Evolutionary conservation across 1,140 invertebrate species (phyloP).

Genomic region (Grapholita molesta): DNA sequence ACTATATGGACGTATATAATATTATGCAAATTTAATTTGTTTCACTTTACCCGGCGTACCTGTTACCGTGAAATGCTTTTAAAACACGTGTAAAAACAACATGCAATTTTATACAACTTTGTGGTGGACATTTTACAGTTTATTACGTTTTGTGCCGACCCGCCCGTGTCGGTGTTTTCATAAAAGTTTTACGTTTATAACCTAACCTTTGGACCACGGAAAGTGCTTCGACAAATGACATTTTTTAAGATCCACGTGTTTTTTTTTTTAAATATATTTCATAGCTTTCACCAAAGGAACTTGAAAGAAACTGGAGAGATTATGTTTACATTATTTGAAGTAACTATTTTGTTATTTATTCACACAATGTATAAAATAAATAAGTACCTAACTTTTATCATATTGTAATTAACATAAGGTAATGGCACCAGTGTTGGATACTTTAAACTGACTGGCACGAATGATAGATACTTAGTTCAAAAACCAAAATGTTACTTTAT

Average conservation of each 20-base stretch:
- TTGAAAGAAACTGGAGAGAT: too few relatives aligned
- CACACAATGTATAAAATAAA: too few relatives aligned
- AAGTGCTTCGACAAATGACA: conserved; percentile 45
- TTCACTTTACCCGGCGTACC: conserved; percentile 13
- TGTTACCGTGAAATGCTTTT: conserved; percentile 17
- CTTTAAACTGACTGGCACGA: too few relatives aligned
- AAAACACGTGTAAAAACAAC: conserved; percentile 16
- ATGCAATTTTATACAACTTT: conserved; percentile 30
- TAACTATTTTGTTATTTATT: too few relatives aligned
- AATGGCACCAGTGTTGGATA: too few relatives aligned
- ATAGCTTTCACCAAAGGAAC: conserved; percentile 15
- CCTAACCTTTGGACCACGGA: conserved; percentile 26
- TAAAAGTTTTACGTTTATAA: conserved; percentile 60
- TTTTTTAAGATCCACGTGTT: conserved; percentile 48
- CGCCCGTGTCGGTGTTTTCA: conserved; percentile 44
- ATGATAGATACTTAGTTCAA: too few relatives aligned
- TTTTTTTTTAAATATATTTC: conserved; percentile 32
- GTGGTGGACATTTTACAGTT: conserved; percentile 48
- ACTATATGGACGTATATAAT: conserved; percentile 7
- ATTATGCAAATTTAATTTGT: conserved; percentile 16
- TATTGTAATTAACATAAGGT: too few relatives aligned
- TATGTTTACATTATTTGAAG: too few relatives aligned
- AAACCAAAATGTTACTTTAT: too few relatives aligned
- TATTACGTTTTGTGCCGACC: conserved; percentile 43
- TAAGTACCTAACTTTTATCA: too few relatives aligned